Evolutionary conservation across 2,888 invertebrate species (phyloP).

Genomic region (Caenorhabditis doughertyi): DNA sequence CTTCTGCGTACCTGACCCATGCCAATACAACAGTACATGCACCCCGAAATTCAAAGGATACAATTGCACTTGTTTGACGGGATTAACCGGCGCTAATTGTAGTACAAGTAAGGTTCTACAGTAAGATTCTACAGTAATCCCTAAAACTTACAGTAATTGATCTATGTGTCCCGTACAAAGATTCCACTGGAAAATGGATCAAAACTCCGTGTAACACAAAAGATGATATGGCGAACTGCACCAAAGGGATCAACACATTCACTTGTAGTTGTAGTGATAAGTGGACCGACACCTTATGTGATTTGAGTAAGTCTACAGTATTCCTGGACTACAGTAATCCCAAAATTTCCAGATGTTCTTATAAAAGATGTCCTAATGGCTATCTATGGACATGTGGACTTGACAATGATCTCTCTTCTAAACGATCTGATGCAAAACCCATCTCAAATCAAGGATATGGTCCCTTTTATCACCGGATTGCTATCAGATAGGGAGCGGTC

Average conservation of each 20-base stretch:
- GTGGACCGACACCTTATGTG: slow-evolving; percentile 66
- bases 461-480: slow-evolving; percentile 71
- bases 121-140: neutral
- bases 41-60: slow-evolving; percentile 57
- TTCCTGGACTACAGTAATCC: too few relatives aligned
- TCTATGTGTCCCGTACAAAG: slow-evolving; percentile 39
- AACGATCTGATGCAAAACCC: slow-evolving; percentile 71
- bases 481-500: slow-evolving; percentile 37
- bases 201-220: slow-evolving; percentile 55
- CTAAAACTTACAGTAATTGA: slow-evolving; percentile 57
- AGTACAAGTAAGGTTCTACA: slow-evolving; percentile 40
- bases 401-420: slow-evolving; percentile 63
- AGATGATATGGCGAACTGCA: slow-evolving; percentile 53
- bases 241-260: slow-evolving; percentile 54
- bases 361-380: slow-evolving; percentile 63
- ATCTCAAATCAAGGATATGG: slow-evolving; percentile 69
- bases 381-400: slow-evolving; percentile 65
- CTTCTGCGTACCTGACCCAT: slow-evolving; percentile 58
- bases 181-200: slow-evolving; percentile 12
- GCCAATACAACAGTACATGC: slow-evolving; percentile 63
- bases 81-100: slow-evolving; percentile 53
- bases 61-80: slow-evolving; percentile 60
- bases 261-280: slow-evolving; percentile 64
- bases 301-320: slow-evolving; percentile 56
- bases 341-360: slow-evolving; percentile 55